These are phyloP conservation scores for Theodoxus fluviatilis DNA, from an alignment of 2,888 invertebrate species.

Conservation along the genomic window DNA sequence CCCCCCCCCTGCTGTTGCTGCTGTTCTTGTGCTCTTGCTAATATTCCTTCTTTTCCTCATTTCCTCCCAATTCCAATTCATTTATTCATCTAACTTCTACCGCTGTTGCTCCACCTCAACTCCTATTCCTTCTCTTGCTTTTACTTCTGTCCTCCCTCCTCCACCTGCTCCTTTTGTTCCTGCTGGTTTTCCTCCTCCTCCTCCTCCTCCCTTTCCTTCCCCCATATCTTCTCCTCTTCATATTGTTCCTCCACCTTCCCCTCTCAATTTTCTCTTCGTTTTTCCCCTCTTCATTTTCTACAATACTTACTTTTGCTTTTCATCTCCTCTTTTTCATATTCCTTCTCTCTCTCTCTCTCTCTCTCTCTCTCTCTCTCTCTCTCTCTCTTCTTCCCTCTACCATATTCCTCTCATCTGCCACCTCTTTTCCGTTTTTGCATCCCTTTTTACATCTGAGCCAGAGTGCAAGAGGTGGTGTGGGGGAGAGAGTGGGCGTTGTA, in stretches of 20 bases:
- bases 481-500: too few relatives aligned
- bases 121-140: conserved; percentile 24
- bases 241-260: conserved; percentile 4
- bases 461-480: too few relatives aligned
- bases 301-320: background rate
- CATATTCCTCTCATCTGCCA: too few relatives aligned
- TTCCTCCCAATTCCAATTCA: background rate
- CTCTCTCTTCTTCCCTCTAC: conserved; percentile 11
- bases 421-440: too few relatives aligned
- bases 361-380: background rate
- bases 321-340: conserved; percentile 13
- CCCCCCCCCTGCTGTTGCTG: background rate
- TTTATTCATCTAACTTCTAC: background rate
- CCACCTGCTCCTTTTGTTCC: background rate
- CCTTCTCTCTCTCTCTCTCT: background rate
- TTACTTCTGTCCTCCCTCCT: background rate
- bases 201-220: background rate
- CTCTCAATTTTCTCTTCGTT: background rate
- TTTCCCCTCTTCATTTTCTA: background rate
- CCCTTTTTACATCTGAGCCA: too few relatives aligned
- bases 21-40: too few relatives aligned
- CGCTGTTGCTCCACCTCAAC: conserved; percentile 19
- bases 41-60: background rate
- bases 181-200: background rate
- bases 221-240: background rate